phyloP scores from a whole-genome alignment of 2,113 vertebrate genomes.

The Pangasianodon hypophthalmus region DNA sequence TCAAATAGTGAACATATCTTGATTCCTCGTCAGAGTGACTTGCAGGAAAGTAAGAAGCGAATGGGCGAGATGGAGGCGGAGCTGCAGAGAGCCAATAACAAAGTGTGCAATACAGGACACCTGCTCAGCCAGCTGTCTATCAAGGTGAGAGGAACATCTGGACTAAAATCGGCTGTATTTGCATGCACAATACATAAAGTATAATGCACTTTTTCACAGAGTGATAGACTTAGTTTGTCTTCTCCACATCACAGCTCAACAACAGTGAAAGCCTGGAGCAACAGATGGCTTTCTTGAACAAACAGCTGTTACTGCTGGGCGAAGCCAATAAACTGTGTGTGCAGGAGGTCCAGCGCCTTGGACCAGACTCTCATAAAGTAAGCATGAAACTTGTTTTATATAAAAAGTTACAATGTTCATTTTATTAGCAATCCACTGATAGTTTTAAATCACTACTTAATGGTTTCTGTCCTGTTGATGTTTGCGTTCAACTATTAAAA shows the following conservation, averaged over 20 bases:
- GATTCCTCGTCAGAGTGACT: slow-evolving; percentile 77
- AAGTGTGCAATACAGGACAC: slow-evolving; percentile 86
- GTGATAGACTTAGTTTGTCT: not conserved
- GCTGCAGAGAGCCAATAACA: slow-evolving; percentile 88
- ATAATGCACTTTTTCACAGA: not conserved
- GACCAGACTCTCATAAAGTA: slow-evolving; percentile 82
- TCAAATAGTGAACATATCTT: not conserved
- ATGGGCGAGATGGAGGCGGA: slow-evolving; percentile 82
- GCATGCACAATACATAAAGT: not conserved
- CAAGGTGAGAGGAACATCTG: slow-evolving; percentile 79
- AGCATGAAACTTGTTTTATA: too few species aligned
- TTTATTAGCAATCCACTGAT: not conserved
- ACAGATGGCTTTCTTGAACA: slow-evolving; percentile 91
- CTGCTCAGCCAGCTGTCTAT: slow-evolving; percentile 89
- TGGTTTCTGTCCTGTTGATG: not conserved
- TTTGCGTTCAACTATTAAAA: not conserved
- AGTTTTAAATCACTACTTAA: not conserved
- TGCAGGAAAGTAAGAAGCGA: slow-evolving; percentile 83
- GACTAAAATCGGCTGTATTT: not conserved
- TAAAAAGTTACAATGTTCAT: not conserved
- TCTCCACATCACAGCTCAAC: slow-evolving; percentile 74
- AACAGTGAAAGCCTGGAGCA: slow-evolving; percentile 89
- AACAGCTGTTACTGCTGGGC: slow-evolving; percentile 88
- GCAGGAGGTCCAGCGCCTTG: slow-evolving; percentile 77
- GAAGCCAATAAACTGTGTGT: slow-evolving; percentile 86